A percentile compares a stretch with the other conserved stretches of the same genome.
Evolutionary conservation across 2,888 invertebrate species (phyloP).

Genomic region (Ectobius pallidus): DNA sequence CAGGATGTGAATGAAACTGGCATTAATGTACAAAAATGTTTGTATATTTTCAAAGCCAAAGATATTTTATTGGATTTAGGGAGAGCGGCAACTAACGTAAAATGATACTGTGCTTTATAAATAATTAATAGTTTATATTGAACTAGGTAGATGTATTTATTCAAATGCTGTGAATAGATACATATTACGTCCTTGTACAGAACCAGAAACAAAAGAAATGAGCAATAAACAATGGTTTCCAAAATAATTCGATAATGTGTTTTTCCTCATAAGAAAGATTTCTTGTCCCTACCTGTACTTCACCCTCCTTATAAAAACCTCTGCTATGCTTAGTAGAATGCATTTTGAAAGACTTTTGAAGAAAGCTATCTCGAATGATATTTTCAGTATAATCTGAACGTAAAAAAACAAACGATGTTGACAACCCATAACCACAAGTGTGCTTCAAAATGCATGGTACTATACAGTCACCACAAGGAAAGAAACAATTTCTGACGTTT

Average conservation of each 20-base stretch:
- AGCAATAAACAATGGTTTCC: constrained; percentile 46
- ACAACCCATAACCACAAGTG: no score
- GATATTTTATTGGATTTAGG: constrained; percentile 43
- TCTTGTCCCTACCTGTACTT: no score
- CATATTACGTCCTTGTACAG: constrained; percentile 45
- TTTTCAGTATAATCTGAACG: no score
- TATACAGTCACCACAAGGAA: no score
- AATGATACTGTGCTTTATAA: constrained; percentile 42
- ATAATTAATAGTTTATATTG: constrained; percentile 41
- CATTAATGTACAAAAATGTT: constrained; percentile 46
- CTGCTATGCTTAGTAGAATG: no score
- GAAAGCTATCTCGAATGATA: no score
- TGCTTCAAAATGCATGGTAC: no score
- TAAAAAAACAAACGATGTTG: no score
- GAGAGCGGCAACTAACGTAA: constrained; percentile 39
- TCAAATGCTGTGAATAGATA: constrained; percentile 44
- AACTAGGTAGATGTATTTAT: constrained; percentile 45
- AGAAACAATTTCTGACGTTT: no score
- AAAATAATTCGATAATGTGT: constrained; percentile 38
- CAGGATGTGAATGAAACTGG: constrained; percentile 40
- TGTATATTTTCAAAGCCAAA: constrained; percentile 47
- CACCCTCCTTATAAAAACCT: no score
- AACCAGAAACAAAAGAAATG: constrained; percentile 42
- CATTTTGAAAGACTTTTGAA: no score
- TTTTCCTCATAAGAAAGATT: no score